These are phyloP conservation scores for Drosophila acutilabella DNA, from an alignment of 2,888 invertebrate species.

Conservation along the genomic window DNA sequence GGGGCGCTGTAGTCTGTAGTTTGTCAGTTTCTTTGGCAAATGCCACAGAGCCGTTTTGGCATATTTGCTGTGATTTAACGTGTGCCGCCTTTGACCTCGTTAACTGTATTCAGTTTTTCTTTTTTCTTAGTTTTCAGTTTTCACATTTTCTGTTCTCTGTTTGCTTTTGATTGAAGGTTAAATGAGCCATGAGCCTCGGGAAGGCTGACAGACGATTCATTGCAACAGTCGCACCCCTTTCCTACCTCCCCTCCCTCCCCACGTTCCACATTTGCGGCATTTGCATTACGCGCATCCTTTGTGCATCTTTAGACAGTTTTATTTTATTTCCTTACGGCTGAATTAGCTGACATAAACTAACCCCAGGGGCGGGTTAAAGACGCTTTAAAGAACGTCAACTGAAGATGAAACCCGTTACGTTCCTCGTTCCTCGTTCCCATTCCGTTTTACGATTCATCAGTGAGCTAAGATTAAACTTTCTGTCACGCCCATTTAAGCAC, in stretches of 20 bases:
- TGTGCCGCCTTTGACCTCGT: slow-evolving; percentile 34
- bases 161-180: slow-evolving; percentile 80
- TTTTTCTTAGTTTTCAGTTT: slow-evolving; percentile 28
- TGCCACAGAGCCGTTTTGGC: slow-evolving; percentile 2
- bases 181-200: slow-evolving; percentile 66
- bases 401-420: slow-evolving; percentile 13
- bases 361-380: slow-evolving; percentile 15
- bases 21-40: slow-evolving; percentile 23
- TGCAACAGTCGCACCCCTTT: too few species aligned
- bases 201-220: slow-evolving; percentile 35
- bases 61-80: slow-evolving; percentile 18
- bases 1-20: slow-evolving; percentile 2
- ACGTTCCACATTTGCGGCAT: slow-evolving; percentile 9
- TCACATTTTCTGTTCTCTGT: slow-evolving; percentile 32
- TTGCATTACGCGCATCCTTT: slow-evolving; percentile 59
- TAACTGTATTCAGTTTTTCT: slow-evolving; percentile 45
- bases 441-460: slow-evolving; percentile 44
- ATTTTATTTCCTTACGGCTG: slow-evolving; percentile 69
- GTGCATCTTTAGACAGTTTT: slow-evolving; percentile 66
- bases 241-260: neutral
- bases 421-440: slow-evolving; percentile 19
- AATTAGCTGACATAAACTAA: slow-evolving; percentile 73
- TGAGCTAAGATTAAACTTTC: slow-evolving; percentile 32
- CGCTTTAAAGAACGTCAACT: slow-evolving; percentile 14
- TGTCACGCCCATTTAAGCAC: slow-evolving; percentile 39